A percentile compares a stretch with the other conserved stretches of the same genome.
phyloP scores from a whole-genome alignment of 2,113 vertebrate genomes.

The Pelobates fuscus region DNA sequence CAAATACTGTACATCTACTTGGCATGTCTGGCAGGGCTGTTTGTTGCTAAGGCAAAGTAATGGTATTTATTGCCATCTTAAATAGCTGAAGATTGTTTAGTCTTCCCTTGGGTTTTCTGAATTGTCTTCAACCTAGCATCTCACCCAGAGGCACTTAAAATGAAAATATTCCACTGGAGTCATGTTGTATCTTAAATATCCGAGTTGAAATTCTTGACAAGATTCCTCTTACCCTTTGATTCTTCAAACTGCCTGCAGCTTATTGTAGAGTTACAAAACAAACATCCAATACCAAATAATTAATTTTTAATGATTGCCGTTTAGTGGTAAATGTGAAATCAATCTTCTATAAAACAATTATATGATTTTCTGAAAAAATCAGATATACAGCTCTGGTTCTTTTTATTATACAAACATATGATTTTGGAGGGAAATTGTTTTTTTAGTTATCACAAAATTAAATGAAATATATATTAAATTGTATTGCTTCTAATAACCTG shows the following conservation, averaged over 20 bases:
- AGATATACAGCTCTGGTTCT: too few relatives aligned
- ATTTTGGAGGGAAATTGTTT: too few relatives aligned
- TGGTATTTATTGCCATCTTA: background rate
- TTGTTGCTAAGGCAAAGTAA: slow-evolving; percentile 2
- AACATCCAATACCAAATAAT: background rate
- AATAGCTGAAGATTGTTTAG: background rate
- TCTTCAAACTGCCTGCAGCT: background rate
- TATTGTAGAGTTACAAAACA: background rate
- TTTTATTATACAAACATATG: too few relatives aligned
- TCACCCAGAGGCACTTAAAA: background rate
- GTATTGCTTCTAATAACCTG: too few relatives aligned
- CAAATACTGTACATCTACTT: too few relatives aligned
- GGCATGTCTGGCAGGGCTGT: background rate
- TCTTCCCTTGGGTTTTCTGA: background rate
- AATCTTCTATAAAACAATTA: too few relatives aligned
- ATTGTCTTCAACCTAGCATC: background rate
- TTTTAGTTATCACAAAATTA: too few relatives aligned
- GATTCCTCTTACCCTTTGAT: background rate
- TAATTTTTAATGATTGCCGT: too few relatives aligned
- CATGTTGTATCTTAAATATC: background rate
- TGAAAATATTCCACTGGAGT: background rate
- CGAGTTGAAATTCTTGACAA: background rate
- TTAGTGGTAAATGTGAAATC: too few relatives aligned
- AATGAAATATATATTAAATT: too few relatives aligned
- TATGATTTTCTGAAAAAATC: too few relatives aligned